Evolutionary conservation across 2,113 vertebrate species (phyloP), one percentile per base, ranked within the genome.

Genomic region (Stomatorhinus ivindoensis): DNA sequence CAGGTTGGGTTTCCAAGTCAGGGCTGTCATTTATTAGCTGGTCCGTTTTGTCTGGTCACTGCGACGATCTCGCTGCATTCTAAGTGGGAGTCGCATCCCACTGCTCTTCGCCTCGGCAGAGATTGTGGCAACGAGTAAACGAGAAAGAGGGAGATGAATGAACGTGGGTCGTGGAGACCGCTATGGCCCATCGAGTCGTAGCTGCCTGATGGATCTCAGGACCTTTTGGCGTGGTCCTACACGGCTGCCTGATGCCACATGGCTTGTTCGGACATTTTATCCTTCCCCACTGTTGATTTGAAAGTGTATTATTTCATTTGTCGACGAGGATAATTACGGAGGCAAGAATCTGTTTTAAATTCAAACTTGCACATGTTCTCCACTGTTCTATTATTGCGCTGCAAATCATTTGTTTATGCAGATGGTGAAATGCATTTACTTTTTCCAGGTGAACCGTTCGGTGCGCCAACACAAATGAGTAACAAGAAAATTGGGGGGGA

Each of bases 191-290:
- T 94, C 90, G 86, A 86, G 92, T 92, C 93, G 91, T 92, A 92
- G 91, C 89, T 91, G 92, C 91, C 92, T 94, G 95, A 95, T 94
- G 94, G 95, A 94, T 93, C 93, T 92, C 92, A 93, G 90, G 94
- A 92, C 93, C 90, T 51, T 86, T 86, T 51, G 27, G n/a, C n/a
- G 21, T 4, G 48, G 85, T 27, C 85, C 91, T 91, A 92, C 89
- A 87, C 35, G 42, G 89, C 89, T 89, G 89, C 90, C 91, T 53
- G 9, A 31, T 53, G 92, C 91, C 89, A 88, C 69, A 85, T 90
- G 92, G 91, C 91, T 90, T 88, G 50, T 89, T 89, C n/a, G 83
- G 19, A 11, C 19, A 39, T n/a, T 50, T 15, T 39, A 11, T 39
- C 83, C 91, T 89, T 88, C 89, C 91, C 88, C 89, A 88, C 69